A percentile compares a stretch with the other conserved stretches of the same genome.
Evolutionary conservation across 2,113 vertebrate genomes (phyloP).

Genomic region (Notothenia coriiceps): DNA sequence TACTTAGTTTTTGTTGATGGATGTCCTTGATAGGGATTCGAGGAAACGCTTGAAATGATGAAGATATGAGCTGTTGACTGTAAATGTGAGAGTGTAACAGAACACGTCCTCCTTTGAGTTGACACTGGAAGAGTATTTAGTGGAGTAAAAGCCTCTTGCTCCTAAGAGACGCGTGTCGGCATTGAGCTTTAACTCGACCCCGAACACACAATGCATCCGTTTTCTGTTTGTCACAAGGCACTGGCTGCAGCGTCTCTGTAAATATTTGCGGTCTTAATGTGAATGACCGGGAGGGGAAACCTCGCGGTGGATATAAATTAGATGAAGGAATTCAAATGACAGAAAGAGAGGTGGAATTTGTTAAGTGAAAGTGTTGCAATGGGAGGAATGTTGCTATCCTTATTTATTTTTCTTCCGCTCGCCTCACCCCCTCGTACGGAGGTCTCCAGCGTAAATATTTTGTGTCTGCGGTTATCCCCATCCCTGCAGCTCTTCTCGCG

Average conservation of each 20-base stretch:
- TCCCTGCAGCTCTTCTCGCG: slow-evolving; percentile 32
- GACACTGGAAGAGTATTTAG: slow-evolving; percentile 11
- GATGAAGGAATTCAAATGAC: slow-evolving; percentile 39
- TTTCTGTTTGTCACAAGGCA: slow-evolving; percentile 1
- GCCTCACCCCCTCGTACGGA: slow-evolving; percentile 1
- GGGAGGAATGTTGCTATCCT: slow-evolving; percentile 55
- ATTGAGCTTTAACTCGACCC: slow-evolving; percentile 17
- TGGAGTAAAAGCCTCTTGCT: slow-evolving; percentile 32
- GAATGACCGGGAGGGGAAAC: slow-evolving; percentile 44
- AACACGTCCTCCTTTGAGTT: slow-evolving; percentile 16
- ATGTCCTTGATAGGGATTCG: background rate
- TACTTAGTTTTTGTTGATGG: background rate
- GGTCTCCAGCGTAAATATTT: slow-evolving; percentile 17
- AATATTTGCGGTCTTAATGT: slow-evolving; percentile 70
- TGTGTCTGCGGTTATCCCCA: slow-evolving; percentile 21
- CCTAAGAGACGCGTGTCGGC: slow-evolving; percentile 41
- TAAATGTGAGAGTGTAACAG: slow-evolving; percentile 4
- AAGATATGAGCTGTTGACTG: slow-evolving; percentile 16
- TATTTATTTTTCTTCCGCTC: slow-evolving; percentile 8
- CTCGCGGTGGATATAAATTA: slow-evolving; percentile 55
- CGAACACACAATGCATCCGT: background rate
- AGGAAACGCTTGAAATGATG: background rate
- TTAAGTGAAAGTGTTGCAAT: slow-evolving; percentile 45
- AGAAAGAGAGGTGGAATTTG: slow-evolving; percentile 47
- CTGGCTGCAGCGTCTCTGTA: slow-evolving; percentile 41